These are phyloP conservation scores for Nectonema munidae DNA, from an alignment of 2,888 invertebrate species.

Conservation along the genomic window DNA sequence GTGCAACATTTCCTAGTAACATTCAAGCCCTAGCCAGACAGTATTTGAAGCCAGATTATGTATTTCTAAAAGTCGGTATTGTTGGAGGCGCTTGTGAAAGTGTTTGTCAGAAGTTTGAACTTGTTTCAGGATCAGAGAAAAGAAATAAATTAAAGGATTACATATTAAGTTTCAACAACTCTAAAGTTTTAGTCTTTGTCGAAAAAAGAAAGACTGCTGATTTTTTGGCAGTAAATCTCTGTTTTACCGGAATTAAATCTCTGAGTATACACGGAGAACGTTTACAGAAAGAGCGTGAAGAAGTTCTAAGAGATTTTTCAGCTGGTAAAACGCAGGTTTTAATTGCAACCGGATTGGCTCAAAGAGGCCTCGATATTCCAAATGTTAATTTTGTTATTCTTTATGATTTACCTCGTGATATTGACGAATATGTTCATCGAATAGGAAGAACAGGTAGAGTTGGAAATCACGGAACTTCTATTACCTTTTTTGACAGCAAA, in stretches of 20 bases:
- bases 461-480: constrained; percentile 25
- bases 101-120: no score
- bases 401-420: constrained; percentile 25
- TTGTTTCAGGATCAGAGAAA: no score
- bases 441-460: constrained; percentile 28
- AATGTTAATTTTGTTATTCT: constrained; percentile 33
- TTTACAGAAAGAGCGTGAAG: constrained; percentile 37
- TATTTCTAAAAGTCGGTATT: no score
- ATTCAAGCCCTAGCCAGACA: constrained; percentile 23
- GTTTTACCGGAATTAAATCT: constrained; percentile 37
- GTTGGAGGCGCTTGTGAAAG: no score
- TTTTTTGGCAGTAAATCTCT: constrained; percentile 46
- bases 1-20: constrained; percentile 24
- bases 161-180: no score
- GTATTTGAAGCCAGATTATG: no score
- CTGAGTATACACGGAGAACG: constrained; percentile 44
- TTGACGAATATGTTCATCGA: constrained; percentile 28
- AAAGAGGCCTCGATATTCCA: constrained; percentile 57
- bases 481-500: constrained; percentile 31
- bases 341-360: constrained; percentile 75
- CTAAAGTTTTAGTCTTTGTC: constrained; percentile 41
- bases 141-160: no score
- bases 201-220: constrained; percentile 61
- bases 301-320: constrained; percentile 38
- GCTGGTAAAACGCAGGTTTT: constrained; percentile 33